Evolutionary conservation across 1,140 invertebrate genomes (phyloP).

Genomic region (Holotrichia oblita): DNA sequence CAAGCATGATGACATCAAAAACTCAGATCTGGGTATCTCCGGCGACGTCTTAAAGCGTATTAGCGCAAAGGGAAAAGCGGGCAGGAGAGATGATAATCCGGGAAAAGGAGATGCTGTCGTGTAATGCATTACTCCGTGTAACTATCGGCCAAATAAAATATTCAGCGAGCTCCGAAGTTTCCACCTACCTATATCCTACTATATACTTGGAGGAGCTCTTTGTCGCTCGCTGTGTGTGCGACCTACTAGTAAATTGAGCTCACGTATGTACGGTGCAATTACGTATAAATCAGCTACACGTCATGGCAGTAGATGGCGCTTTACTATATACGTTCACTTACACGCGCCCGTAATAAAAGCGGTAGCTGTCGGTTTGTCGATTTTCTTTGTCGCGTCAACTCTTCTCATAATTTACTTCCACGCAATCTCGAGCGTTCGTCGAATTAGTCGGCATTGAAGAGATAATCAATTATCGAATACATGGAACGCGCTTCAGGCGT

Average conservation of each 20-base stretch:
- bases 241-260: neutral
- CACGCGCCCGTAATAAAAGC: slow-evolving; percentile 10
- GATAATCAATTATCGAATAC: neutral
- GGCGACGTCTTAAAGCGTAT: slow-evolving; percentile 19
- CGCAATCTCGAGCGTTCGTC: slow-evolving; percentile 2
- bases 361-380: neutral
- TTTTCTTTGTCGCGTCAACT: slow-evolving; percentile 18
- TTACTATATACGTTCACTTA: neutral
- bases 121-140: slow-evolving; percentile 31
- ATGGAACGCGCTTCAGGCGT: too few relatives aligned
- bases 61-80: neutral
- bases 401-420: slow-evolving; percentile 28
- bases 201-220: neutral
- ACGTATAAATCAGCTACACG: slow-evolving; percentile 28
- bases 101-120: slow-evolving; percentile 14
- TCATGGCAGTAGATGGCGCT: slow-evolving; percentile 18
- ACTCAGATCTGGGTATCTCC: neutral
- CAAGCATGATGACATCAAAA: slow-evolving; percentile 35
- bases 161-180: neutral
- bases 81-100: slow-evolving; percentile 1
- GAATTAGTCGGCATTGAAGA: neutral
- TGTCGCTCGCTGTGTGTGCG: neutral
- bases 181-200: neutral
- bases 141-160: slow-evolving; percentile 26
- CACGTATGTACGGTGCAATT: slow-evolving; percentile 30